Conservation (phyloP, 1,140 invertebrate species). For the Daktulosphaira vitifoliae region DNA sequence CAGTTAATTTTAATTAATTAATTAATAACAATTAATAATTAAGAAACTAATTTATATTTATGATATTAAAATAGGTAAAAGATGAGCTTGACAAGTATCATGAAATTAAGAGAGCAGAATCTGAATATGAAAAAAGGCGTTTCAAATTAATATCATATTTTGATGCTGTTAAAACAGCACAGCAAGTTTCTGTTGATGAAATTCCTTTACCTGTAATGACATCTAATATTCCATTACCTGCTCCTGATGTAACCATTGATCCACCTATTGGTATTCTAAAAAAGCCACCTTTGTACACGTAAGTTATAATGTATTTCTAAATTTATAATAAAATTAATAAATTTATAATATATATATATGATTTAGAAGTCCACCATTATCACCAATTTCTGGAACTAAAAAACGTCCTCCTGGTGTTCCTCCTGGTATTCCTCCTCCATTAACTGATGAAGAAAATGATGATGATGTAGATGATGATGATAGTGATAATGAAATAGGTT, state of each 20-base stretch:
- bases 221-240: slow-evolving; percentile 44
- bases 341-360: background rate
- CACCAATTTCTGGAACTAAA: slow-evolving; percentile 36
- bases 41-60: slow-evolving; percentile 39
- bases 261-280: slow-evolving; percentile 60
- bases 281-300: slow-evolving; percentile 56
- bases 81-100: slow-evolving; percentile 91
- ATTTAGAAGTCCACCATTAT: slow-evolving; percentile 36
- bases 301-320: slow-evolving; percentile 23
- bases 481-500: slow-evolving; percentile 15
- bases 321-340: too few species aligned
- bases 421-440: slow-evolving; percentile 67
- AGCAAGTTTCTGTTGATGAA: slow-evolving; percentile 84
- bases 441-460: slow-evolving; percentile 57
- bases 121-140: slow-evolving; percentile 85
- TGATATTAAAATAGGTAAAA: too few species aligned
- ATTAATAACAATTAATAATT: slow-evolving; percentile 4
- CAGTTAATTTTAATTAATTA: background rate
- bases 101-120: slow-evolving; percentile 80
- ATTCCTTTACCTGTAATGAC: slow-evolving; percentile 70
- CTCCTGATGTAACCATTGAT: slow-evolving; percentile 42
- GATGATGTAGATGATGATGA: slow-evolving; percentile 38
- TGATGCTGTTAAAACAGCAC: slow-evolving; percentile 89
- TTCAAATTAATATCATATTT: slow-evolving; percentile 81
- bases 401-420: slow-evolving; percentile 79